Evolutionary conservation across 2,888 invertebrate genomes (phyloP).

Genomic region (Chymomyza procnemis): DNA sequence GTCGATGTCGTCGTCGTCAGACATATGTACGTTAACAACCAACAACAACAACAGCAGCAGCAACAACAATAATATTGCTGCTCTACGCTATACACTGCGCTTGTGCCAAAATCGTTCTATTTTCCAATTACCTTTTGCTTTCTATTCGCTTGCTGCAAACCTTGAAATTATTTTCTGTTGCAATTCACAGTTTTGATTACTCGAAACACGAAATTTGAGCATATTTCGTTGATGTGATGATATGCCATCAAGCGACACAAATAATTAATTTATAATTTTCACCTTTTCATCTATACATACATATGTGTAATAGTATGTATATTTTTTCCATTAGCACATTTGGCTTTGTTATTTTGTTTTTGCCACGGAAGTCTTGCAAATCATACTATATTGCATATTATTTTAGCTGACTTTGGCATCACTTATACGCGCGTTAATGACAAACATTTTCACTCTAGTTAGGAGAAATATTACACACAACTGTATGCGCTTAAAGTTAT

Average conservation of each 20-base stretch:
- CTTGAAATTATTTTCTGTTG: conserved; percentile 72
- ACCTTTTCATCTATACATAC: conserved; percentile 48
- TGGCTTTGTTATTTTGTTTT: conserved; percentile 54
- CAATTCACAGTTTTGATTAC: conserved; percentile 65
- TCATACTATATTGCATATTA: conserved; percentile 65
- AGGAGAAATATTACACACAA: conserved; percentile 31
- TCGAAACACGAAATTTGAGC: conserved; percentile 55
- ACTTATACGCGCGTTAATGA: conserved; percentile 51
- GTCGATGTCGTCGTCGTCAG: conserved; percentile 19
- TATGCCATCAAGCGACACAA: conserved; percentile 63
- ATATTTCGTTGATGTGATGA: conserved; percentile 63
- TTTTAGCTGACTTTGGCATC: conserved; percentile 59
- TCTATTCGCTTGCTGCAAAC: conserved; percentile 72
- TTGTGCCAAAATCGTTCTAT: conserved; percentile 72
- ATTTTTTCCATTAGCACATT: conserved; percentile 44
- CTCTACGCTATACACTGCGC: conserved; percentile 57
- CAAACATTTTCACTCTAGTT: conserved; percentile 42
- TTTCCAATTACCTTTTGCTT: conserved; percentile 70
- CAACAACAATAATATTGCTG: conserved; percentile 49
- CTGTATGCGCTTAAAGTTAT: conserved; percentile 41
- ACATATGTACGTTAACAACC: conserved; percentile 46
- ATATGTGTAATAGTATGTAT: conserved; percentile 13
- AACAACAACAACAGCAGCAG: conserved; percentile 32
- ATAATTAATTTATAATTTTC: conserved; percentile 68
- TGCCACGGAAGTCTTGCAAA: conserved; percentile 64